Evolutionary conservation across 2,113 vertebrate genomes (phyloP), one percentile per base, ranked within the genome.

Genomic region (Rhodinocichla rosea): DNA sequence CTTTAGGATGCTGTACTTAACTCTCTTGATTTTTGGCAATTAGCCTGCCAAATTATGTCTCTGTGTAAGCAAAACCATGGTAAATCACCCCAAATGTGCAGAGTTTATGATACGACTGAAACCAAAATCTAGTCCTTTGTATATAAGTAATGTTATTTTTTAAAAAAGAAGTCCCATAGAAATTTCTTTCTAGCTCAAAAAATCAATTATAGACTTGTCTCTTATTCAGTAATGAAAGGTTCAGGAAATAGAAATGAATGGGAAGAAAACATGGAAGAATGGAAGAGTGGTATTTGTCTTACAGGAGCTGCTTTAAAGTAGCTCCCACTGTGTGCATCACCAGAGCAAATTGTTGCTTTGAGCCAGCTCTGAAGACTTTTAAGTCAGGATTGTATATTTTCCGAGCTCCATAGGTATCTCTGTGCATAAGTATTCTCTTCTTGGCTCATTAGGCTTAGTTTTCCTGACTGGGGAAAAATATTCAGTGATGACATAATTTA

Each of bases 381-480:
- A 91, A 89, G 59, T 49, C 53, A 47, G 37, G 76, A 74, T 8
- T 89, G 57, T 35, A 39, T 9, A 89, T 50, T 82, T 89, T 80
- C 70, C 76, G 84, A 87, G 28, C 35, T 95, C 70, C 84, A 57
- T n/a, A 79, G 80, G 28, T 92, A 52, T 76, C 26, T 94, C 26
- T 47, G 39, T 80, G 50, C 18, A 87, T 85, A 92, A 83, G 68
- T 88, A 73, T 52, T 87, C 67, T 85, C 83, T 87, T 69, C 69
- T 89, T 73, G 49, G 49, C 39, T 96, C 44, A 17, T 87, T 87
- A 82, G 50, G n/a, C 22, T 73, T 53, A 69, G 65, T 11, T 90
- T 11, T 90, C 39, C 77, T 90, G 50, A 83, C 55, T 63, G 53
- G 50, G 15, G n/a, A 87, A 95, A 94, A 97, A 88, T 88, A 85